Evolutionary conservation across 37 sponge, comb jelly and placozoan species (phyloP).

Genomic region (Tethya wilhelma): DNA sequence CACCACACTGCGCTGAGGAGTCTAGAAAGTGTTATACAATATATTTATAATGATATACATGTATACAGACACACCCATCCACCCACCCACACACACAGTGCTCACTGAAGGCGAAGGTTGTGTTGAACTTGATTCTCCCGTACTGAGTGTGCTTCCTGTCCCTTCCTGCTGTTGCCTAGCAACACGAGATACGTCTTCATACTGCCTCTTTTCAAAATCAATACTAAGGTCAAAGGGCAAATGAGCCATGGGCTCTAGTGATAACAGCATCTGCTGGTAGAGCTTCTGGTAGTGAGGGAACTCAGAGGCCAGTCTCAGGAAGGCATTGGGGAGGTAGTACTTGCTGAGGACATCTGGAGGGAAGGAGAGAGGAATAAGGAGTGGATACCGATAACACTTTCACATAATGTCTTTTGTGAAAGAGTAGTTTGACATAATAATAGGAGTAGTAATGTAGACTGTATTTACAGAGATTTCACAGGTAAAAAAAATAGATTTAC

Average conservation of each 20-base stretch:
- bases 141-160: background rate
- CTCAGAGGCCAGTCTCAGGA: constrained; percentile 45
- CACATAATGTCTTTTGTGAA: too few relatives aligned
- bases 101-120: too few relatives aligned
- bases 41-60: background rate
- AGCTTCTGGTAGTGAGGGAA: constrained; percentile 8
- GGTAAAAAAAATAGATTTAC: too few relatives aligned
- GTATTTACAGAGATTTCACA: too few relatives aligned
- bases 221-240: constrained; percentile 79
- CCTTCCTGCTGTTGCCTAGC: background rate
- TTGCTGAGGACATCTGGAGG: constrained; percentile 56
- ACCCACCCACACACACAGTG: background rate
- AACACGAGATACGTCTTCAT: background rate
- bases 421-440: too few relatives aligned
- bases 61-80: background rate
- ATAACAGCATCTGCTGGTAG: constrained; percentile 60
- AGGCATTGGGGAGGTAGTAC: constrained; percentile 58
- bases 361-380: background rate
- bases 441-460: too few relatives aligned
- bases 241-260: constrained; percentile 71
- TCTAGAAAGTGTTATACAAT: background rate
- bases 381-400: too few relatives aligned
- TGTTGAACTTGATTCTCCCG: too few relatives aligned
- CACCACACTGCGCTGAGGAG: constrained; percentile 25
- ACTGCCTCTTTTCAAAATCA: constrained; percentile 64